Evolutionary conservation across 1,140 invertebrate species (phyloP).

Genomic region (Helicoverpa zea): DNA sequence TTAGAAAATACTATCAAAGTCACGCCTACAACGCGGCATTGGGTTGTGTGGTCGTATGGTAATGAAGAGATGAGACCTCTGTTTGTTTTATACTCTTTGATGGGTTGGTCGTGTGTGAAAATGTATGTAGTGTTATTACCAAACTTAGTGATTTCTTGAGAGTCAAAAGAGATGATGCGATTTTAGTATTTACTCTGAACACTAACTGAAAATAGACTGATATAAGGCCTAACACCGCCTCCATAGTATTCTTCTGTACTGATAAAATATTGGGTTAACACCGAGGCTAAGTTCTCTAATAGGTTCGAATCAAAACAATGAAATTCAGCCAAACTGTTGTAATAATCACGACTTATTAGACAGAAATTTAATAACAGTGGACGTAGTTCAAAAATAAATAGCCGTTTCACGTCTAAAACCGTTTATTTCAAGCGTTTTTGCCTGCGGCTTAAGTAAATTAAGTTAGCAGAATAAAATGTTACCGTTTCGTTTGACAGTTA

Average conservation of each 20-base stretch:
- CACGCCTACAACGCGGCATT: neutral
- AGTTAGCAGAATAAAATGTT: conserved; percentile 36
- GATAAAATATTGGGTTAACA: no score
- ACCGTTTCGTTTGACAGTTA: conserved; percentile 4
- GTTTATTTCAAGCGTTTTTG: neutral
- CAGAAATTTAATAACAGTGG: neutral
- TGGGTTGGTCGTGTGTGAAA: neutral
- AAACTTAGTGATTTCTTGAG: no score
- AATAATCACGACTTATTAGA: neutral
- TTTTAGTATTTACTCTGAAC: no score
- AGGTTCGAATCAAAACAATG: neutral
- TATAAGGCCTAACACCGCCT: no score
- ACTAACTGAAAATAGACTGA: no score
- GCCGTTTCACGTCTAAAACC: neutral
- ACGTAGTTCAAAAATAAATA: conserved; percentile 20
- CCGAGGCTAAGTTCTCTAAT: no score
- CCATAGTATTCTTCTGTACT: no score
- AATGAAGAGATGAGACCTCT: conserved; percentile 16
- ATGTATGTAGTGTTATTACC: neutral
- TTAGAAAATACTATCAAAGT: conserved; percentile 38
- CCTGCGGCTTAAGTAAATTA: conserved; percentile 19
- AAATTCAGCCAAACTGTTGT: neutral
- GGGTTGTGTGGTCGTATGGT: conserved; percentile 36
- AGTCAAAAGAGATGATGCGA: no score
- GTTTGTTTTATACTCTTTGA: neutral